Evolutionary conservation across 2,113 vertebrate genomes (phyloP).

Genomic region (Cyprinodon tularosa): DNA sequence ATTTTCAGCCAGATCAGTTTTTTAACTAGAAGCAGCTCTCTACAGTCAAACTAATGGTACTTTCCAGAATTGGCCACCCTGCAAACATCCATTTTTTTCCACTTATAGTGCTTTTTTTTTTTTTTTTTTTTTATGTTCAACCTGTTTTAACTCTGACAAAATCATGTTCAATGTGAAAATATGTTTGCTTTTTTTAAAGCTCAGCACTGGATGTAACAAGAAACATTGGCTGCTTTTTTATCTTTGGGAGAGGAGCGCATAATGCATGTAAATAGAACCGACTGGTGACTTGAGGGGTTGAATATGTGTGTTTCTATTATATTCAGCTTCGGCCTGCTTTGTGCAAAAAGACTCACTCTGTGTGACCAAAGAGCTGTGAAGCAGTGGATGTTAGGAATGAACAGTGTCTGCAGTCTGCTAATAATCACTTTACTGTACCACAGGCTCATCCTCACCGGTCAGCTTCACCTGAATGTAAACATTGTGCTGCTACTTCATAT

Average conservation of each 20-base stretch:
- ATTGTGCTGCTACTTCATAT: conserved; percentile 36
- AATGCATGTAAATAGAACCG: neutral
- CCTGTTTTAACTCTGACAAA: neutral
- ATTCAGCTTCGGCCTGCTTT: neutral
- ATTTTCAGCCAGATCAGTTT: neutral
- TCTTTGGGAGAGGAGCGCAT: neutral
- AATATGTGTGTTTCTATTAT: neutral
- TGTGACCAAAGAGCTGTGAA: neutral
- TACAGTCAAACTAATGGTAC: neutral
- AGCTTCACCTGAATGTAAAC: conserved; percentile 51
- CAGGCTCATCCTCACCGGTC: neutral
- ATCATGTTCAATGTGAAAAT: neutral
- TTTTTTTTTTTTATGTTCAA: neutral
- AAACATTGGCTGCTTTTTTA: neutral
- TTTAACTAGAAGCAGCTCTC: neutral
- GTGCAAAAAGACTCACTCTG: neutral
- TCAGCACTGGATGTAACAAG: neutral
- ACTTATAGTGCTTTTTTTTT: no score
- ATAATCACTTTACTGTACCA: conserved; percentile 11
- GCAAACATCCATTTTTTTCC: no score
- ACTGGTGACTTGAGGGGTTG: neutral
- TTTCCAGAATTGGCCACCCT: neutral
- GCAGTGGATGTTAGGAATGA: neutral
- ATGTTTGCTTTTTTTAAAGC: neutral
- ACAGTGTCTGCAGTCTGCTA: neutral